phyloP scores from a whole-genome alignment of 2,113 vertebrate genomes.

The Leiothrix lutea region DNA sequence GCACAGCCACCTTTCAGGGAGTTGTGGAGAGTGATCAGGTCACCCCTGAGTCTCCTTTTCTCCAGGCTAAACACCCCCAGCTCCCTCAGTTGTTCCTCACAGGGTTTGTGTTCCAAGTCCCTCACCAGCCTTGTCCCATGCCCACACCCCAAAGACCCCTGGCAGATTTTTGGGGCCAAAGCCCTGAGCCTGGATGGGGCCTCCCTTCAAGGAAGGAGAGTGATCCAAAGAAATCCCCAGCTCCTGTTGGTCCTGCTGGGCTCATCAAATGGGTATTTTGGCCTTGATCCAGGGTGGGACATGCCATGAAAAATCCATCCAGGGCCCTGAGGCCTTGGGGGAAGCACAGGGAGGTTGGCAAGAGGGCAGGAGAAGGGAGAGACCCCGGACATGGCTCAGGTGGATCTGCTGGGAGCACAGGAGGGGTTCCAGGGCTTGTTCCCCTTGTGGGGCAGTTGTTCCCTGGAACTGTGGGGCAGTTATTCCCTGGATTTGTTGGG shows the following conservation, averaged over 20 bases:
- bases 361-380: neutral
- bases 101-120: neutral
- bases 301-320: neutral
- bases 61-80: neutral
- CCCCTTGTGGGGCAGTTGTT: no score
- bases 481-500: neutral
- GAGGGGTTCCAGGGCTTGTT: fast-evolving
- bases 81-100: neutral
- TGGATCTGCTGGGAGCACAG: neutral
- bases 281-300: neutral
- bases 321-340: fast-evolving
- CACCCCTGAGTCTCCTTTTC: neutral
- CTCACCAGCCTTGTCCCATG: neutral
- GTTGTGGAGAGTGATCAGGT: neutral
- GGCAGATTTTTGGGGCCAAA: neutral
- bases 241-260: neutral
- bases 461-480: neutral
- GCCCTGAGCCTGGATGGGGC: fast-evolving
- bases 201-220: neutral
- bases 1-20: neutral
- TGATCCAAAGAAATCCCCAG: neutral
- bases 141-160: neutral
- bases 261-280: neutral
- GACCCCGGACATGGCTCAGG: fast-evolving
- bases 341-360: neutral